Conservation (phyloP, 2,888 invertebrate species). For the Stenurella melanura region DNA sequence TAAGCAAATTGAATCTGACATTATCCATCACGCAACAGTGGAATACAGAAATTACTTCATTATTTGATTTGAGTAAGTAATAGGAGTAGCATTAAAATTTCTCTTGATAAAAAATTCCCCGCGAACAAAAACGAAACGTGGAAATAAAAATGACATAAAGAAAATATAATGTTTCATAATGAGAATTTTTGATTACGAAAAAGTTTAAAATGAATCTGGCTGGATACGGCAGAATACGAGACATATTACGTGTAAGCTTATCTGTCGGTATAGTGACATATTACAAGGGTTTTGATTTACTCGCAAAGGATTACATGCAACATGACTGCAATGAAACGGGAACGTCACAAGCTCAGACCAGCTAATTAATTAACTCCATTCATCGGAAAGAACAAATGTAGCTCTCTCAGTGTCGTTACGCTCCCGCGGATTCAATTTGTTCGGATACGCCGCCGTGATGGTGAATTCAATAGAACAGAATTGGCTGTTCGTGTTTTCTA, state of each 20-base stretch:
- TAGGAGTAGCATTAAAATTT: not conserved
- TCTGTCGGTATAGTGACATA: constrained; percentile 49
- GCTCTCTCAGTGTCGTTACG: constrained; percentile 55
- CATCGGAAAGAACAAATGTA: constrained; percentile 60
- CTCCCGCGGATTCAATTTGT: constrained; percentile 58
- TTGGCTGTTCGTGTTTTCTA: constrained; percentile 34
- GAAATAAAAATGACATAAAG: constrained; percentile 10
- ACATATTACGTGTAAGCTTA: constrained; percentile 44
- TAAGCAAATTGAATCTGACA: not conserved
- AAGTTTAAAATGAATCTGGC: constrained; percentile 33
- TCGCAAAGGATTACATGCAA: constrained; percentile 61
- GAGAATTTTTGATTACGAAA: constrained; percentile 36
- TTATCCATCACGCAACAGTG: not conserved
- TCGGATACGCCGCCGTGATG: constrained; percentile 61
- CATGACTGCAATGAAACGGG: constrained; percentile 61
- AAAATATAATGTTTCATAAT: constrained; percentile 30
- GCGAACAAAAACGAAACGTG: constrained; percentile 5
- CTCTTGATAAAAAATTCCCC: not conserved
- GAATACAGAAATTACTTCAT: not conserved
- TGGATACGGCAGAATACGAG: constrained; percentile 27
- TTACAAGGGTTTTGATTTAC: constrained; percentile 55
- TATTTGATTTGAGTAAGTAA: not conserved
- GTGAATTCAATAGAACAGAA: constrained; percentile 57
- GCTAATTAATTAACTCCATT: constrained; percentile 61
- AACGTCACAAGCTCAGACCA: constrained; percentile 58